Base-by-base conservation (phyloP, 2,797 vertebrate genomes). In the Parauchenoglanis ngamensis region DNA sequence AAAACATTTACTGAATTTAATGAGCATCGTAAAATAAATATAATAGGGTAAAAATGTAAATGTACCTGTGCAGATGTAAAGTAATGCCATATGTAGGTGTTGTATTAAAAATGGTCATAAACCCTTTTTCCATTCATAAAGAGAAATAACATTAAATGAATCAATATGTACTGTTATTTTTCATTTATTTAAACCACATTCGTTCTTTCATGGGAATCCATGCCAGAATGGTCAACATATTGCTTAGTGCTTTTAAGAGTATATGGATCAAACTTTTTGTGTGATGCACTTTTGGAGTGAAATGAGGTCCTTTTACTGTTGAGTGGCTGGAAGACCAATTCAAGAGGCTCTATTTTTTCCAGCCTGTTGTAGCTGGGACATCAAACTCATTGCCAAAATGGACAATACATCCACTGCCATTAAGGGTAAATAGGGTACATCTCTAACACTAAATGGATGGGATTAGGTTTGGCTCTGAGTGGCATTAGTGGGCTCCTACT, bases 1-100 rank as follows among this genome's bases (percentile, higher is more conserved):
- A 83, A 93, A 95, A 94, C 92, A 94, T 93, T 93, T 90, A 93
- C 92, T 91, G 92, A 94, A 94, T 93, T 92, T 92, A 94, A 94
- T 92, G 92, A 94, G 89, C 87, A 87, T 90, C 88, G 87, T 86
- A 91, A 91, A 90, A 81, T 85, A 86, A 90, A 35, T 75, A 81
- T 63, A 87, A 82, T 82, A 75, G 79, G 84, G 76, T 68, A n/a
- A 57, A 85, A 76, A 87, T 67, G 79, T 76, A 90, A 87, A 88
- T 77, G 84, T 83, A 63, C 11, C 46, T 52, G 83, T 78, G 52
- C 76, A 70, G 70, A 81, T 59, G 11, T 86, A 85, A 85, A 85
- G 83, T 59, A 57, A 85, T 72, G 70, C 84, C 72, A 86, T 86
- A 81, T 80, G 77, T 80, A 59, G 72, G 70, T 83, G 80, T 21